Evolutionary conservation across 2,888 invertebrate species (phyloP).

Genomic region (Patella depressa): DNA sequence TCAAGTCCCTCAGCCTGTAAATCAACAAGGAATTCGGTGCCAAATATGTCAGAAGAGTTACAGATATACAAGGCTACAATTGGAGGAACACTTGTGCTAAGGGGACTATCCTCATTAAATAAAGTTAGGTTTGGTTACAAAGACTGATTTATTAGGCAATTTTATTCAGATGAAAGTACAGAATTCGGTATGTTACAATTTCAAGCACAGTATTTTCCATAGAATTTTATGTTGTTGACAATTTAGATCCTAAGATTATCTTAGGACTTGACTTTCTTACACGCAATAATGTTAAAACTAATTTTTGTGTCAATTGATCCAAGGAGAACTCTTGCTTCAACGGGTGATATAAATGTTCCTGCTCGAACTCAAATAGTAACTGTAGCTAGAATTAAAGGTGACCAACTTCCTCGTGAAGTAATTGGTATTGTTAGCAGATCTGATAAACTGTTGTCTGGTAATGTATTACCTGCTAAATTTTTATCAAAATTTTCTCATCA

Average conservation of each 20-base stretch:
- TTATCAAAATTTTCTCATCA: no score
- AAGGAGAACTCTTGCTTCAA: neutral
- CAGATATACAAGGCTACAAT: neutral
- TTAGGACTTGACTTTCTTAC: conserved; percentile 6
- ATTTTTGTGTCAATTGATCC: conserved; percentile 17
- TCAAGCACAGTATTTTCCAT: neutral
- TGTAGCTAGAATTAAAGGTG: neutral
- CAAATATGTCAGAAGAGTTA: neutral
- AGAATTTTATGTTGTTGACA: conserved; percentile 9
- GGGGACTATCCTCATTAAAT: no score
- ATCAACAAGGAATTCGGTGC: neutral
- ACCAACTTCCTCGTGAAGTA: neutral
- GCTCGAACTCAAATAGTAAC: neutral
- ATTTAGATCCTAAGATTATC: conserved; percentile 13
- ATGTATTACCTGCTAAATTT: neutral
- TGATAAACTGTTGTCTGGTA: neutral
- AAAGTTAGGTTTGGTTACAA: no score
- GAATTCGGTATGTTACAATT: neutral
- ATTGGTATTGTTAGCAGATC: conserved; percentile 9
- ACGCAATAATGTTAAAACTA: neutral
- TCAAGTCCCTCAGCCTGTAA: no score
- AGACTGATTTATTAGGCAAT: neutral
- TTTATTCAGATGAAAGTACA: neutral
- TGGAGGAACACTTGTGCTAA: no score
- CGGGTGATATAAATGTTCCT: neutral